phyloP scores from a whole-genome alignment of 2,113 vertebrate genomes.

The Notechis scutatus region DNA sequence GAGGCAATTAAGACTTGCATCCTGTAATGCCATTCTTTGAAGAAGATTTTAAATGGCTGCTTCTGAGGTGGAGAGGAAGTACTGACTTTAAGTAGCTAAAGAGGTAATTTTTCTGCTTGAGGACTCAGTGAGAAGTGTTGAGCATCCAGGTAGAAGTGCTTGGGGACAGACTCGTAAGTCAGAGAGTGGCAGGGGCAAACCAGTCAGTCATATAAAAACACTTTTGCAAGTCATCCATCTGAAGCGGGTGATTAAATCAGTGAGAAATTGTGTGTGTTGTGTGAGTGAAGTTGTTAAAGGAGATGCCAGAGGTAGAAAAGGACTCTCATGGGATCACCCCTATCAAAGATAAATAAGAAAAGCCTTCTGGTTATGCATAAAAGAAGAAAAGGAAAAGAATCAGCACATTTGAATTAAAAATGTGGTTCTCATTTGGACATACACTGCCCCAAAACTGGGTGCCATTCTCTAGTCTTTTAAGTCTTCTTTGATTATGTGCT shows the following conservation, averaged over 20 bases:
- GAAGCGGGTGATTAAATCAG: background rate
- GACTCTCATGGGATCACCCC: background rate
- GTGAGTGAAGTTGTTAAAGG: background rate
- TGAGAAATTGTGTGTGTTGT: background rate
- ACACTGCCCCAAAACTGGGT: too few species aligned
- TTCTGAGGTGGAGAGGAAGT: background rate
- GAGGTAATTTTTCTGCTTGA: background rate
- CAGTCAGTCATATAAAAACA: background rate
- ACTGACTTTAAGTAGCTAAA: background rate
- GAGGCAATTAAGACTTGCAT: background rate
- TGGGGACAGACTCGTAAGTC: background rate
- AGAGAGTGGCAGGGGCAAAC: background rate
- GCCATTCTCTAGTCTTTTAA: background rate
- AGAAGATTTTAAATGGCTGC: fast-evolving
- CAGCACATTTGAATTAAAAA: background rate
- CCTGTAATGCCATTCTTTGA: background rate
- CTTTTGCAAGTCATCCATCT: background rate
- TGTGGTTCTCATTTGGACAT: background rate
- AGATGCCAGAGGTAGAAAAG: background rate
- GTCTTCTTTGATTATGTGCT: background rate
- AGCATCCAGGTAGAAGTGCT: background rate
- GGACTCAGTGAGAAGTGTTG: background rate
- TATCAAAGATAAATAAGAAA: background rate
- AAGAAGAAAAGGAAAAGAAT: background rate
- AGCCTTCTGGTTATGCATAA: background rate